Evolutionary conservation across 2,113 vertebrate genomes (phyloP), one percentile per base, ranked within the genome.

Genomic region (Tiliqua scincoides): DNA sequence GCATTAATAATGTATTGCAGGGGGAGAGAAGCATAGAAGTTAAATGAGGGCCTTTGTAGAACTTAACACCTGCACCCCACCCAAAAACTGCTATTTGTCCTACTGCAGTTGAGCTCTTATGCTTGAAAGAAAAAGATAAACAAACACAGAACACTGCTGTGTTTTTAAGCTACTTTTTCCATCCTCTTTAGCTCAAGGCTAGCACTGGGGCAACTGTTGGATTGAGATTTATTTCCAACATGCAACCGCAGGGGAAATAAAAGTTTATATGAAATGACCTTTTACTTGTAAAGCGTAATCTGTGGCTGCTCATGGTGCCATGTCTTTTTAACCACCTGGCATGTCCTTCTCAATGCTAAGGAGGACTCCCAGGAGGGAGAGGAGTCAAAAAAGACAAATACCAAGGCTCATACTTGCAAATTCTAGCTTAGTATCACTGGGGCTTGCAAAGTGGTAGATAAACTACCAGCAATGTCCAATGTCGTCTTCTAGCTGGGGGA

Each of bases 181-280:
- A 78, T 93, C 82, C 61, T 86, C 89, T 89, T 83, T 84, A 32
- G 86, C 8, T 74, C 71, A 90, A 79, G 57, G 74, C 57, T 85
- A 89, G 23, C 57, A 6, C 20, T 88, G 91, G 71, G 85, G 32
- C 8, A 92, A 37, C 40, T 6, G 40, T 89, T 90, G 92, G 74
- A 91, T 32, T 68, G 86, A 91, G 85, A 94, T 93, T 95, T 94
- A 93, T 92, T 93, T 94, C 79, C 52, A 91, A 89, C 48, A 85
- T n/a, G 40, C 6, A 11, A 79, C 82, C 40, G 25, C 71, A 63
- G 85, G 79, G 87, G 83, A 96, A 95, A 92, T 21, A 87, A 32
- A 91, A 81, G 86, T 91, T 91, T 89, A 87, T 93, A 91, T 90
- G 74, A 83, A 95, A 88, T 87, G 14, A 91, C 68, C 81, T 92